Evolutionary conservation across 1,140 invertebrate genomes (phyloP), one percentile per base, ranked within the genome.

Genomic region (Bathynomus jamesi): DNA sequence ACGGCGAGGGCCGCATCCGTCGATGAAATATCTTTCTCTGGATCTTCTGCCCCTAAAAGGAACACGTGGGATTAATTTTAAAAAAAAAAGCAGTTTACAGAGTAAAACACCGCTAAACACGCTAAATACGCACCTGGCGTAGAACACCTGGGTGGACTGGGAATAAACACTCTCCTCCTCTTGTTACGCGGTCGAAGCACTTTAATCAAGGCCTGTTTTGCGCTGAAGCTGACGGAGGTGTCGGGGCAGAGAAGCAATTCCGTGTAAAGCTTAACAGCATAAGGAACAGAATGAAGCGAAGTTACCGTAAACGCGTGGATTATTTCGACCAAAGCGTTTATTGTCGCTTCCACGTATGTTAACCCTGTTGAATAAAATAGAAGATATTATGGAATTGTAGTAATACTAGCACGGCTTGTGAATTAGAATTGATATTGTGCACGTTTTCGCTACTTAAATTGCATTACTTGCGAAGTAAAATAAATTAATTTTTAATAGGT

Each of bases 321-420:
- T 46, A 95, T 92, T 81, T 97, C 94, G 25, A 96, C 90, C 10
- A 96, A 84, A 4, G 93, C 92, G 78, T 93, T 89, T 61, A 95
- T 87, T 61, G 90, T 91, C 64, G 91, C 89, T 80, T 96, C 94
- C 0, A 91, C 86, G 81, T 96, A 92, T 11, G 90, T 89, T 27
- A 96, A 83, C 25, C 87, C 84, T 81, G 76, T 27, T 80, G 65
- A 29, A 17, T 29, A 13, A 31, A 24, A 21, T 10, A 61, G n/a
- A n/a, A n/a, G n/a, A n/a, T n/a, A n/a, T n/a, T n/a, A n/a, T n/a
- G n/a, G n/a, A n/a, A n/a, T n/a, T n/a, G n/a, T n/a, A n/a, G n/a
- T n/a, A n/a, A n/a, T n/a, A n/a, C n/a, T n/a, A n/a, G n/a, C n/a
- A n/a, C n/a, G n/a, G n/a, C n/a, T n/a, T n/a, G n/a, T n/a, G n/a